Percentiles rank a stretch among this genome's conserved stretches.
phyloP scores from a whole-genome alignment of 2,113 vertebrate species.

The Cisticola juncidis region DNA sequence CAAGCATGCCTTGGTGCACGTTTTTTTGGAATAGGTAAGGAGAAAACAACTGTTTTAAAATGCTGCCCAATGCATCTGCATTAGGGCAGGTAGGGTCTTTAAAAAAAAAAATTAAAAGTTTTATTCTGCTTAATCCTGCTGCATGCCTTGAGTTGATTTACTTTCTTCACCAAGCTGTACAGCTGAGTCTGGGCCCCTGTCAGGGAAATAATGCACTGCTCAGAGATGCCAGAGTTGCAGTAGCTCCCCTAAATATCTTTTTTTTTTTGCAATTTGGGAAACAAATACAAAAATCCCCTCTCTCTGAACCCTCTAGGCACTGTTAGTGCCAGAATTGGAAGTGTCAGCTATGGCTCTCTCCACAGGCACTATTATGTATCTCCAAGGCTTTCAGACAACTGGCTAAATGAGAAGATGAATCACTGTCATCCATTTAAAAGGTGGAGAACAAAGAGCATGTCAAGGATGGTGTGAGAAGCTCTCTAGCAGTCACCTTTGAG shows the following conservation, averaged over 20 bases:
- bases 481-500: not conserved
- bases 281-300: not conserved
- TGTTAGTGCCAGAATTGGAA: not conserved
- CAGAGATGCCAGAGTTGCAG: not conserved
- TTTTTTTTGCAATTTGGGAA: not conserved
- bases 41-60: not conserved
- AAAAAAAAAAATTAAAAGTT: not conserved
- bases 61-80: not conserved
- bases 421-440: not conserved
- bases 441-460: not conserved
- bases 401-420: constrained; percentile 21
- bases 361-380: not conserved
- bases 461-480: constrained; percentile 10
- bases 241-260: not conserved
- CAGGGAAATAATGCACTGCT: not conserved
- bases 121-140: not conserved
- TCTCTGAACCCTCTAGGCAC: not conserved
- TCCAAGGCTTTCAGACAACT: not conserved
- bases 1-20: not conserved
- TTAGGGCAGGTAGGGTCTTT: not conserved
- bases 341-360: not conserved
- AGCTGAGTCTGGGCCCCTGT: not conserved
- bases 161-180: not conserved
- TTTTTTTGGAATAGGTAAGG: not conserved
- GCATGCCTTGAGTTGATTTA: not conserved